These are phyloP conservation scores for Synodontis membranacea DNA, from an alignment of 2,113 vertebrate species.

Conservation along the genomic window DNA sequence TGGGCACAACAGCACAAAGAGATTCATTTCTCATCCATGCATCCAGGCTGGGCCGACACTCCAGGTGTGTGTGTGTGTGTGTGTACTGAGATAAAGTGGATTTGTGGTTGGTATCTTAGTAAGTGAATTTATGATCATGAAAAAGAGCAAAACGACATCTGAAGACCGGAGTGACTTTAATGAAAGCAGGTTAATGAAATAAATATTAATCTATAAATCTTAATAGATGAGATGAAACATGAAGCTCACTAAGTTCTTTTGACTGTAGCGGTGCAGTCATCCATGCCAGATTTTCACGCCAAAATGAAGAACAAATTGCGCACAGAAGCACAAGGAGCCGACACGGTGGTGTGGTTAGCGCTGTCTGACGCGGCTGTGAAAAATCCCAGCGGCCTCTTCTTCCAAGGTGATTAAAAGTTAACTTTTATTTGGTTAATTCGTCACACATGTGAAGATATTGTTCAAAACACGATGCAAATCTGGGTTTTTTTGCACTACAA, in stretches of 20 bases:
- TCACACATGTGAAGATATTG: too few relatives aligned
- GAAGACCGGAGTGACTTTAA: too few relatives aligned
- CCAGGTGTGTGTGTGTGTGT: conserved; percentile 68
- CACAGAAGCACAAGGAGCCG: conserved; percentile 77
- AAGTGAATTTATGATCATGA: neutral
- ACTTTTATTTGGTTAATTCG: too few relatives aligned
- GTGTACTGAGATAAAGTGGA: neutral
- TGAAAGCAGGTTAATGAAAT: neutral
- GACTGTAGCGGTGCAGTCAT: conserved; percentile 69
- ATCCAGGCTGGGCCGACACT: conserved; percentile 82
- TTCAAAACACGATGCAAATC: neutral
- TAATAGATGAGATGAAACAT: too few relatives aligned
- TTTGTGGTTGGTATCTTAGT: neutral
- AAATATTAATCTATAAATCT: neutral
- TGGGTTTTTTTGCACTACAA: too few relatives aligned
- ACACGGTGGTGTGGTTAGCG: conserved; percentile 76
- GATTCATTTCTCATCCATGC: conserved; percentile 82
- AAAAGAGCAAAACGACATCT: neutral
- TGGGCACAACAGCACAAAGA: conserved; percentile 74
- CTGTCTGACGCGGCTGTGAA: conserved; percentile 59
- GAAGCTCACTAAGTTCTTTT: neutral
- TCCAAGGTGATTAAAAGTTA: conserved; percentile 72
- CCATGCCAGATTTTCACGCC: conserved; percentile 77
- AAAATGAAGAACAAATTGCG: conserved; percentile 78
- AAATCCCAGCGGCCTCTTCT: conserved; percentile 76